Percentiles rank a stretch among this genome's conserved stretches.
Evolutionary conservation across 2,888 invertebrate genomes (phyloP).

Genomic region (Aphidius colemani): DNA sequence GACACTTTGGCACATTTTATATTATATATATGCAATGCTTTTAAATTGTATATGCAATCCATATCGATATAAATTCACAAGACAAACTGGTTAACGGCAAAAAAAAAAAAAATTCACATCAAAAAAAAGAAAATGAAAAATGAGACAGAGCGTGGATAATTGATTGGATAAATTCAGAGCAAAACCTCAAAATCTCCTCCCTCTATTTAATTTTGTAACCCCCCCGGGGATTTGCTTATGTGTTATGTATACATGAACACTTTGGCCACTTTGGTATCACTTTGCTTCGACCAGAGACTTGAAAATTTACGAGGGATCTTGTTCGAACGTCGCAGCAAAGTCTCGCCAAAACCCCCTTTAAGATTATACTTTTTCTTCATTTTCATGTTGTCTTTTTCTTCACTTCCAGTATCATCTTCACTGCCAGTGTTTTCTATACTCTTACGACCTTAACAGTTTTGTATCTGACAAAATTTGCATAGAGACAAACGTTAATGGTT

Average conservation of each 20-base stretch:
- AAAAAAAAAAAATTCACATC: background rate
- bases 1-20: slow-evolving; percentile 9
- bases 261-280: slow-evolving; percentile 27
- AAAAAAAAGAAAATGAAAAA: slow-evolving; percentile 7
- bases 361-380: slow-evolving; percentile 34
- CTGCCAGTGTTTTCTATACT: background rate
- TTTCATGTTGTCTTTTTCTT: slow-evolving; percentile 43
- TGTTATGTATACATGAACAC: slow-evolving; percentile 26
- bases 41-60: slow-evolving; percentile 1
- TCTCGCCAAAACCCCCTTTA: slow-evolving; percentile 29
- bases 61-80: slow-evolving; percentile 7
- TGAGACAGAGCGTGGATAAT: background rate
- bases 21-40: background rate
- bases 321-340: slow-evolving; percentile 30
- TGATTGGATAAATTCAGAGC: background rate
- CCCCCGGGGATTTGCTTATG: slow-evolving; percentile 13
- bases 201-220: background rate
- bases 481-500: slow-evolving; percentile 14
- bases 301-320: slow-evolving; percentile 35
- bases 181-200: background rate
- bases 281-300: slow-evolving; percentile 25
- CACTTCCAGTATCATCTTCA: no score
- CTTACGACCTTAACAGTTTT: background rate
- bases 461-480: background rate
- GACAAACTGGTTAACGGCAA: slow-evolving; percentile 10